Conservation (phyloP, 2,797 vertebrate species). For the Scarus forsteni region DNA sequence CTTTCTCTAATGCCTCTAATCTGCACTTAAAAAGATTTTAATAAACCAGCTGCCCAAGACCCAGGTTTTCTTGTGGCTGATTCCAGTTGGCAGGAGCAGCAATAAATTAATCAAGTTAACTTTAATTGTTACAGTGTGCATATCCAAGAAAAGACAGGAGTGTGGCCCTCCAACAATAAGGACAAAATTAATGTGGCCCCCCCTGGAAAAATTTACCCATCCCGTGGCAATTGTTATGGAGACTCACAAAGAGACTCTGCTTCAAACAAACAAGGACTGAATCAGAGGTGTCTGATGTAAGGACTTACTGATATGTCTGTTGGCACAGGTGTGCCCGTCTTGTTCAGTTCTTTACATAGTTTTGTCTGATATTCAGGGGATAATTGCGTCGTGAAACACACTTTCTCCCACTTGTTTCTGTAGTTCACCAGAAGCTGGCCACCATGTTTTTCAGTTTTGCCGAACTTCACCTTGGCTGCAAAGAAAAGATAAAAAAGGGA, state of each 20-base stretch:
- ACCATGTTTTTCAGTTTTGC: background rate
- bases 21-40: too few relatives aligned
- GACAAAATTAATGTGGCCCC: too few relatives aligned
- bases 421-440: slow-evolving; percentile 40
- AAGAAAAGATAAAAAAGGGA: background rate
- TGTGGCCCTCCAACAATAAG: too few relatives aligned
- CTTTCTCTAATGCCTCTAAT: too few relatives aligned
- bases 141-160: too few relatives aligned
- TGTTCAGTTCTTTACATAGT: fast-evolving
- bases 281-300: fast-evolving
- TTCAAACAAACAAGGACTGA: background rate
- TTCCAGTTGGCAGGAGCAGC: too few relatives aligned
- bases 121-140: too few relatives aligned
- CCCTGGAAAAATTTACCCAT: too few relatives aligned
- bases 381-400: fast-evolving
- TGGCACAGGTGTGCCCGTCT: fast-evolving
- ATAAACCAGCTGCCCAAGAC: too few relatives aligned
- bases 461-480: slow-evolving; percentile 38
- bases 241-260: background rate
- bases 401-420: fast-evolving
- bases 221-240: too few relatives aligned
- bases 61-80: too few relatives aligned
- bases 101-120: too few relatives aligned
- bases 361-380: fast-evolving
- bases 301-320: fast-evolving